Conservation (phyloP, 2,797 vertebrate species). For the Gambusia yucatana region DNA sequence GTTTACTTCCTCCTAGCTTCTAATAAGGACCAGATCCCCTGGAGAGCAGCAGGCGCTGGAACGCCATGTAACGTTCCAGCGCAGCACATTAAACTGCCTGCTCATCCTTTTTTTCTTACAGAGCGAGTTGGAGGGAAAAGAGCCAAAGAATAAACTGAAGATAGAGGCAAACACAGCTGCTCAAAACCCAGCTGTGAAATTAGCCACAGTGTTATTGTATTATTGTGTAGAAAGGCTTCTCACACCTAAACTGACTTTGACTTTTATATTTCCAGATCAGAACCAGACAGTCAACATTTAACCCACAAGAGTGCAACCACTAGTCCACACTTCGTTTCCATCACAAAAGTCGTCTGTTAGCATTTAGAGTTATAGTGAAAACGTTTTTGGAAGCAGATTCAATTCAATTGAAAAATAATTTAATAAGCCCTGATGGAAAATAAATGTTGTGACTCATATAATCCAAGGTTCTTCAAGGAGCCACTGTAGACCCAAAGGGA, state of each 20-base stretch:
- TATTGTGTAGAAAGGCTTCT: neutral
- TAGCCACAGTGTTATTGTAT: conserved; percentile 10
- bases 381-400: neutral
- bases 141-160: conserved; percentile 42
- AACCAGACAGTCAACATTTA: neutral
- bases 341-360: neutral
- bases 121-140: conserved; percentile 41
- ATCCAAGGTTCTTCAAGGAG: neutral
- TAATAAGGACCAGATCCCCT: conserved; percentile 57
- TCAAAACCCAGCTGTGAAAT: neutral
- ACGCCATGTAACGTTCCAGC: conserved; percentile 32
- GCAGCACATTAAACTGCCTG: conserved; percentile 27
- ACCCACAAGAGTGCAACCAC: neutral
- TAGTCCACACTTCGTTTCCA: neutral
- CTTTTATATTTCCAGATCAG: neutral
- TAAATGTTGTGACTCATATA: neutral
- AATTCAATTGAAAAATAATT: neutral
- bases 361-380: neutral
- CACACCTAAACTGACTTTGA: neutral
- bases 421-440: neutral
- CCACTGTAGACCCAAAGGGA: neutral
- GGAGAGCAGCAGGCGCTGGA: conserved; percentile 17
- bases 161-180: conserved; percentile 36
- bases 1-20: conserved; percentile 18
- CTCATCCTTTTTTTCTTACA: conserved; percentile 45